Conservation (phyloP, 2,888 invertebrate species). For the Drosophila emarginata region DNA sequence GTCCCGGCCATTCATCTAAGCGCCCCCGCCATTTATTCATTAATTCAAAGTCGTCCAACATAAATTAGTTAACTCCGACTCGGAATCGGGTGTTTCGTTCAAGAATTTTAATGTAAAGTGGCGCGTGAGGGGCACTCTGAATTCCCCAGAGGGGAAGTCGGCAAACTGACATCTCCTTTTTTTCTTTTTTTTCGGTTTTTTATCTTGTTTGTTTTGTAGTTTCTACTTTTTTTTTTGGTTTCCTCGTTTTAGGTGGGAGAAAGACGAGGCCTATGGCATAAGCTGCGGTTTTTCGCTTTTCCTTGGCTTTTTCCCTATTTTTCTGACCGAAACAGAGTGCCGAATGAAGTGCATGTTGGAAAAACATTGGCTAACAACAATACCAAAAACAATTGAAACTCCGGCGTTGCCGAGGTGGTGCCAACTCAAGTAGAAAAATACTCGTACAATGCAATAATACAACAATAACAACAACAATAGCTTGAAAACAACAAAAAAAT, state of each 20-base stretch:
- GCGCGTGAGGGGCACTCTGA: constrained; percentile 25
- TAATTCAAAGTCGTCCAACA: constrained; percentile 76
- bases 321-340: background rate
- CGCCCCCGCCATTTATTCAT: constrained; percentile 76
- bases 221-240: background rate
- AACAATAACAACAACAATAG: constrained; percentile 40
- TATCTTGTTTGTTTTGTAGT: constrained; percentile 3
- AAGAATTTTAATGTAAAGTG: constrained; percentile 74
- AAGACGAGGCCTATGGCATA: constrained; percentile 50
- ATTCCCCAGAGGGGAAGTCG: constrained; percentile 28
- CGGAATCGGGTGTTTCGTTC: constrained; percentile 45
- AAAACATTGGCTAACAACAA: constrained; percentile 20
- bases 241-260: constrained; percentile 3
- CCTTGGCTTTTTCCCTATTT: constrained; percentile 14
- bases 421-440: constrained; percentile 78
- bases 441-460: constrained; percentile 74
- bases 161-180: constrained; percentile 19
- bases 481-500: constrained; percentile 47
- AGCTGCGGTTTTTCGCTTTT: constrained; percentile 68
- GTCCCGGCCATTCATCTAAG: constrained; percentile 67
- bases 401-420: constrained; percentile 50
- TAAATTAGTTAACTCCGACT: constrained; percentile 77
- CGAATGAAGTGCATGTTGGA: constrained; percentile 59
- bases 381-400: constrained; percentile 46
- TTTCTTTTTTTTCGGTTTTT: constrained; percentile 11